Evolutionary conservation across 2,888 invertebrate species (phyloP).

Genomic region (Ypsolopha sequella): DNA sequence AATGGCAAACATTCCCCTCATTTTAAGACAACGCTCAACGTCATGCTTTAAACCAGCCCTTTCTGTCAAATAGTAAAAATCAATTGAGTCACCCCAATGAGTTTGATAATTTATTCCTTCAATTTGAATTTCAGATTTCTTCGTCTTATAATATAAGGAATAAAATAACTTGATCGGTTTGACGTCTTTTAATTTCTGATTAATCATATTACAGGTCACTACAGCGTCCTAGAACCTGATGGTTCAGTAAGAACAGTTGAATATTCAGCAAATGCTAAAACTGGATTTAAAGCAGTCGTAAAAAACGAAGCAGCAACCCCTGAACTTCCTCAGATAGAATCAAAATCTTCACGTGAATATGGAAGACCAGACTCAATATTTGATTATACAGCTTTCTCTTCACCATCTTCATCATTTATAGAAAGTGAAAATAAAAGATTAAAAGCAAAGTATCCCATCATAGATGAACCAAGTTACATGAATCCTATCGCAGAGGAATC

Average conservation of each 20-base stretch:
- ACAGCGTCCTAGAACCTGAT: constrained; percentile 77
- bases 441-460: background rate
- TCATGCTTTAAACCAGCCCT: too few relatives aligned
- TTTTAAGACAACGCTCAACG: too few relatives aligned
- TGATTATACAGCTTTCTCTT: constrained; percentile 1
- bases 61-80: too few relatives aligned
- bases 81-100: too few relatives aligned
- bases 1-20: too few relatives aligned
- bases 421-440: background rate
- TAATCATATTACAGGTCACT: constrained; percentile 56
- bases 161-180: too few relatives aligned
- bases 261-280: constrained; percentile 70
- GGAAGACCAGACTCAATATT: constrained; percentile 21
- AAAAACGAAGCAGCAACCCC: constrained; percentile 22
- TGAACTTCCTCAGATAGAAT: constrained; percentile 19
- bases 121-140: too few relatives aligned
- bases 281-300: constrained; percentile 70
- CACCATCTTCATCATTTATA: background rate
- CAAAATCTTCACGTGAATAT: constrained; percentile 46
- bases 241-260: constrained; percentile 73
- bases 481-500: background rate
- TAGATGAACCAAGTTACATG: background rate
- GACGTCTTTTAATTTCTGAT: background rate
- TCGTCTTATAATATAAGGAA: too few relatives aligned
- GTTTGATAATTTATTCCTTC: too few relatives aligned